Percentiles rank a stretch among this genome's conserved stretches.
Conservation (phyloP, 2,797 vertebrate species). For the Acipenser ruthenus region DNA sequence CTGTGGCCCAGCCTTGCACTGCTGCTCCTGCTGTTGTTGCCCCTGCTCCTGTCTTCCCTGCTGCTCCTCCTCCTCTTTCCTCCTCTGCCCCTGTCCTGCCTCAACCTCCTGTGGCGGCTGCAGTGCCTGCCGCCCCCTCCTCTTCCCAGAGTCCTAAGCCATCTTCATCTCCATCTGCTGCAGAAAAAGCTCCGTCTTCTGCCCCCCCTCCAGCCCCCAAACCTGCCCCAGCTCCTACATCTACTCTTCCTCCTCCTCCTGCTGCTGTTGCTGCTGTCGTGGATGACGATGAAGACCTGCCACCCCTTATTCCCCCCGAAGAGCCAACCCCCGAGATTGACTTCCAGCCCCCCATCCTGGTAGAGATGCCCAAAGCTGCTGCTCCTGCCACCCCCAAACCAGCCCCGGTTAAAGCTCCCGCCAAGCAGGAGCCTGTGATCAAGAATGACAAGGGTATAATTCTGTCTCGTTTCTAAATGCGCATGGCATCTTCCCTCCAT, state of each 20-base stretch:
- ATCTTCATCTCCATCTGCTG: slow-evolving; percentile 24
- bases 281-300: slow-evolving; percentile 79
- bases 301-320: slow-evolving; percentile 84
- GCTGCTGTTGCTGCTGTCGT: slow-evolving; percentile 18
- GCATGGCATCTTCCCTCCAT: slow-evolving; percentile 51
- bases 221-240: slow-evolving; percentile 20
- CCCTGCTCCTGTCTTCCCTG: slow-evolving; percentile 16
- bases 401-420: slow-evolving; percentile 46
- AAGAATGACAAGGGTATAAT: slow-evolving; percentile 94
- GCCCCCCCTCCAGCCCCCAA: slow-evolving; percentile 23
- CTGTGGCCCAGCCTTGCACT: slow-evolving; percentile 7
- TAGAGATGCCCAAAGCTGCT: slow-evolving; percentile 48
- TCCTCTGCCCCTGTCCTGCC: slow-evolving; percentile 32
- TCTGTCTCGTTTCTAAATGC: slow-evolving; percentile 51
- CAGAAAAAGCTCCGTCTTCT: slow-evolving; percentile 28
- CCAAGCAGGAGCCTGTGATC: slow-evolving; percentile 70
- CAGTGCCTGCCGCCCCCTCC: not conserved
- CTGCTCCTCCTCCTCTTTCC: slow-evolving; percentile 26
- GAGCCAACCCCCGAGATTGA: slow-evolving; percentile 47
- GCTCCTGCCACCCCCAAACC: slow-evolving; percentile 38
- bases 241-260: slow-evolving; percentile 14
- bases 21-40: slow-evolving; percentile 21
- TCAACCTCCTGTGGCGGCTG: slow-evolving; percentile 11
- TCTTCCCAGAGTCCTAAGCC: slow-evolving; percentile 26
- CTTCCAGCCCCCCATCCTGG: slow-evolving; percentile 46